Base-by-base conservation (phyloP, 1,140 invertebrate species). In the Proales similis region DNA sequence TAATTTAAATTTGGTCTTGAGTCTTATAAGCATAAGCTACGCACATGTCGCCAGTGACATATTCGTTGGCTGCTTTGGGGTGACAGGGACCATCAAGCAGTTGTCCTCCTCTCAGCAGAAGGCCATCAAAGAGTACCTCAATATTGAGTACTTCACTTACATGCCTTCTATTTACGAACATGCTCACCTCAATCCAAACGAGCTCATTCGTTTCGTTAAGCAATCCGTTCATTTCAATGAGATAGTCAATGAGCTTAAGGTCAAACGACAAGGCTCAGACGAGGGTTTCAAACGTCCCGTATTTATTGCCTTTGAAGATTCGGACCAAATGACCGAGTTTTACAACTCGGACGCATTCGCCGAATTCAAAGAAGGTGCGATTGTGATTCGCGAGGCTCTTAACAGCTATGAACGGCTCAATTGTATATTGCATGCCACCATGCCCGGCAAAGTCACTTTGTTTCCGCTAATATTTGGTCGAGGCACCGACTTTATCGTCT, bases 401-500 rank as follows among this genome's bases (percentile, higher is more conserved):
- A 12, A 4, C 20, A 7, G 4, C 2, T 2, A 29, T 12, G 47
- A 48, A 1, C 30, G 19, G 33, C 14, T 17, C 7, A 7, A 6
- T 5, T 5, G 17, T 11, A 48, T 48, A 19, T 17, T 19, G 19
- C 1, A 9, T 29, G 47, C 47, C 1, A 7, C 47, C 7, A 12
- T 11, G 17, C 5, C 3, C 7, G 26, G 26, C 20, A 29, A 27
- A 29, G 20, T 48, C 14, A 48, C 47, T 6, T 29, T 48, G 11
- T 29, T 48, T 3, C 30, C 47, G 11, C 5, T 14, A 2, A 7
- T 20, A 12, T 48, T 29, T 48, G 47, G 47, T 27, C 47, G 47
- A 22, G 47, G 47, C 19, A 48, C 26, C 20, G 47, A 48, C 22
- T 48, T 48, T 48, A 48, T 29, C 9, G 4, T 4, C 20, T 17